Conservation (phyloP, 2,888 invertebrate species). For the Ophion costatus region DNA sequence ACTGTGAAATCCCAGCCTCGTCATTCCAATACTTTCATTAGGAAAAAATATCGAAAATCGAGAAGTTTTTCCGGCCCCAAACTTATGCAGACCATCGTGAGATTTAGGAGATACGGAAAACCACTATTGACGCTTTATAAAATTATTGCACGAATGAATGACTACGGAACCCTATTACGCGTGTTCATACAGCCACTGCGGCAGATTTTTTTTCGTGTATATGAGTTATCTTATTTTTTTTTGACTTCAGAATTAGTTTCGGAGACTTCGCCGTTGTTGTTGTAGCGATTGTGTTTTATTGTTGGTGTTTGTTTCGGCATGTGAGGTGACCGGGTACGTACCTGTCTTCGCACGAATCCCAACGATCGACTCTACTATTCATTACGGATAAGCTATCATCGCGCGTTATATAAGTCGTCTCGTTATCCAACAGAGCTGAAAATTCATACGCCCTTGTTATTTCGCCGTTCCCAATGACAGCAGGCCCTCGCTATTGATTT, state of each 20-base stretch:
- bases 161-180: neutral
- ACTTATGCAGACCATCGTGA: too few relatives aligned
- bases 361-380: slow-evolving; percentile 79
- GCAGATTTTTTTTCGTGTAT: neutral
- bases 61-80: too few relatives aligned
- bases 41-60: too few relatives aligned
- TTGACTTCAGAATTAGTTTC: slow-evolving; percentile 71
- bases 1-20: too few relatives aligned
- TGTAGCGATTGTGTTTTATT: slow-evolving; percentile 28
- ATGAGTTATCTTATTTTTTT: slow-evolving; percentile 2
- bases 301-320: slow-evolving; percentile 32
- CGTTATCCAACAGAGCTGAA: slow-evolving; percentile 82
- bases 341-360: slow-evolving; percentile 80
- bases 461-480: slow-evolving; percentile 35
- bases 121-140: too few relatives aligned
- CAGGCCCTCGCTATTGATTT: neutral
- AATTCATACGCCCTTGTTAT: slow-evolving; percentile 72
- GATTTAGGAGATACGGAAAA: too few relatives aligned
- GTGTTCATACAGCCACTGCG: too few relatives aligned
- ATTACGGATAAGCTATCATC: slow-evolving; percentile 78
- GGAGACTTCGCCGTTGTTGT: slow-evolving; percentile 41
- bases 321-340: slow-evolving; percentile 70
- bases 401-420: slow-evolving; percentile 79
- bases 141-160: neutral
- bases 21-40: too few relatives aligned